Percentiles rank a stretch among this genome's conserved stretches.
Conservation (phyloP, 2,113 vertebrate species). For the Brachirus orientalis region DNA sequence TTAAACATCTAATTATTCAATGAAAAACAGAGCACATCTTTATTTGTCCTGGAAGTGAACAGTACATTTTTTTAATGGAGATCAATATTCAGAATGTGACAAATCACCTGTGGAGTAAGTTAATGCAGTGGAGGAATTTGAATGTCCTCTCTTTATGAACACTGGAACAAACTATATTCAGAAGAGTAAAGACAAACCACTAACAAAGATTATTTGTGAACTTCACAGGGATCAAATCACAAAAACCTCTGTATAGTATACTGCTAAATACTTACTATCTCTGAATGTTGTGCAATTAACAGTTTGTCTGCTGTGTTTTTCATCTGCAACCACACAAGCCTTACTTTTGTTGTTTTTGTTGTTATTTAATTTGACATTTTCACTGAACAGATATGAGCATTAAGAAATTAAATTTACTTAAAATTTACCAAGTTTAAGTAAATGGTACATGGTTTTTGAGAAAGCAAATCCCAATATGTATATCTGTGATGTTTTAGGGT, state of each 20-base stretch:
- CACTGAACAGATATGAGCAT: background rate
- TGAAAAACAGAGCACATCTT: too few species aligned
- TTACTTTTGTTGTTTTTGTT: background rate
- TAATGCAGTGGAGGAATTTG: too few species aligned
- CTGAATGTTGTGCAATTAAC: slow-evolving; percentile 4
- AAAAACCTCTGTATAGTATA: background rate
- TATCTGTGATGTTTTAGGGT: background rate
- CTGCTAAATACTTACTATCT: background rate
- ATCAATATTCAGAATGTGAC: background rate
- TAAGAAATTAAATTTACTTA: background rate
- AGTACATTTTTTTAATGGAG: too few species aligned
- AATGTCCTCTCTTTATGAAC: background rate
- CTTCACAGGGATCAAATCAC: background rate
- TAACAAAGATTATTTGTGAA: background rate
- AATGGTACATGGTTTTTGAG: background rate
- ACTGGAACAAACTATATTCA: background rate
- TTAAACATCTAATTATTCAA: too few species aligned
- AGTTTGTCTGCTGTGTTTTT: background rate
- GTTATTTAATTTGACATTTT: background rate
- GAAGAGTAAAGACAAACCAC: background rate
- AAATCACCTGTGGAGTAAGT: background rate
- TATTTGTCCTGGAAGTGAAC: too few species aligned
- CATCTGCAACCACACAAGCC: background rate
- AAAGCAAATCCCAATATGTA: too few species aligned
- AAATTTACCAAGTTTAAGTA: background rate